These are phyloP conservation scores for Dicranocentrus wangi DNA, from an alignment of 2,888 invertebrate genomes.

Conservation along the genomic window DNA sequence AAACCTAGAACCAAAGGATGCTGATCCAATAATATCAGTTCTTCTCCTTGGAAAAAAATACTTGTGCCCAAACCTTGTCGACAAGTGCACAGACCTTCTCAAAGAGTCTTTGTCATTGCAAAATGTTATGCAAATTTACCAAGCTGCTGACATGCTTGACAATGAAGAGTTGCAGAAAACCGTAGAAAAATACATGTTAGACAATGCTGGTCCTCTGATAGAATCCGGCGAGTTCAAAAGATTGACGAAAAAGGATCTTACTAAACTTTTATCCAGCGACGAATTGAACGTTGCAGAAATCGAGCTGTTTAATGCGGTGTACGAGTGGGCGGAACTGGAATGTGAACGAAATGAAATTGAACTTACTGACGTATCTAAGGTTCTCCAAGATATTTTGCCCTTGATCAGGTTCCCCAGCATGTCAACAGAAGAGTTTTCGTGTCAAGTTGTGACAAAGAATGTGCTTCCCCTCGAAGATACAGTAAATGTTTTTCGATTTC, in stretches of 20 bases:
- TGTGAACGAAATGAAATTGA: slow-evolving; percentile 41
- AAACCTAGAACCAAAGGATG: slow-evolving; percentile 42
- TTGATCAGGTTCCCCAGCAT: slow-evolving; percentile 70
- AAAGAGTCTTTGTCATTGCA: slow-evolving; percentile 62
- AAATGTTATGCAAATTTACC: slow-evolving; percentile 69
- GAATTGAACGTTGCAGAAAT: slow-evolving; percentile 68
- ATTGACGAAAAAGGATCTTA: slow-evolving; percentile 62
- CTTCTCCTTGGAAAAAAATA: slow-evolving; percentile 70
- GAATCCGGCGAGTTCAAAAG: slow-evolving; percentile 67
- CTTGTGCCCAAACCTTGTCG: slow-evolving; percentile 60
- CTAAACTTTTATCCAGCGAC: slow-evolving; percentile 65
- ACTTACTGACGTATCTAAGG: slow-evolving; percentile 32
- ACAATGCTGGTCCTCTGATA: slow-evolving; percentile 65
- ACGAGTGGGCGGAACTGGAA: slow-evolving; percentile 68
- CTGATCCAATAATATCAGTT: slow-evolving; percentile 57
- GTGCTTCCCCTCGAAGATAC: slow-evolving; percentile 67
- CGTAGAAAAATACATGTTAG: slow-evolving; percentile 67
- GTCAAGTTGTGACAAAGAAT: slow-evolving; percentile 68
- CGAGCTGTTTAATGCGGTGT: slow-evolving; percentile 62
- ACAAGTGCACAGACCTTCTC: slow-evolving; percentile 62
- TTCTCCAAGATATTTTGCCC: slow-evolving; percentile 63
- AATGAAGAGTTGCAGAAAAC: slow-evolving; percentile 68
- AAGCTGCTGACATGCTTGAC: slow-evolving; percentile 66
- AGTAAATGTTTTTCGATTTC: slow-evolving; percentile 67
- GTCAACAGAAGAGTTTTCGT: slow-evolving; percentile 69